phyloP scores from a whole-genome alignment of 1,140 invertebrate genomes.

The Hormaphis cornu region DNA sequence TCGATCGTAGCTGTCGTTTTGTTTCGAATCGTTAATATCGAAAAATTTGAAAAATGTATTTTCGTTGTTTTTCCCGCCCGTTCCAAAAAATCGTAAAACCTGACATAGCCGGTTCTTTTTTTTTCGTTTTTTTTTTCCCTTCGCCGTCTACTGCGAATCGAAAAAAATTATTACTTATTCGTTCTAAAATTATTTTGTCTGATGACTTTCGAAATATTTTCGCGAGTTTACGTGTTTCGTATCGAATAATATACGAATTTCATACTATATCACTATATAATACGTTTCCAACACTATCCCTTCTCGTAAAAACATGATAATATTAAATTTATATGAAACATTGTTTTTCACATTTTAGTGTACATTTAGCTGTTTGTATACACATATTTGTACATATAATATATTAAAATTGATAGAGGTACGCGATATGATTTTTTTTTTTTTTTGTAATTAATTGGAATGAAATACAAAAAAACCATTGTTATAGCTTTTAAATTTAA shows the following conservation, averaged over 20 bases:
- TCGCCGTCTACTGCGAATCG: too few relatives aligned
- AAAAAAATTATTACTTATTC: too few relatives aligned
- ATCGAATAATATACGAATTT: too few relatives aligned
- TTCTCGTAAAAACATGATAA: neutral
- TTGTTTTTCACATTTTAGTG: slow-evolving; percentile 20
- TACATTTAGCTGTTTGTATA: slow-evolving; percentile 29
- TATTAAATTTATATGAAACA: neutral
- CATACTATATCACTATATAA: neutral
- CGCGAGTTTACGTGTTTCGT: too few relatives aligned
- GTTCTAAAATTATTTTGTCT: too few relatives aligned
- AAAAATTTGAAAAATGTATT: too few relatives aligned
- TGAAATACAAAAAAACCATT: slow-evolving; percentile 26
- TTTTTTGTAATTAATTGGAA: slow-evolving; percentile 32
- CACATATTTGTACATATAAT: too few relatives aligned
- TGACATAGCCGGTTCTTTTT: too few relatives aligned
- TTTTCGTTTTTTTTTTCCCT: too few relatives aligned
- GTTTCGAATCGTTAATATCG: too few relatives aligned
- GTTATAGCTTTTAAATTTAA: slow-evolving; percentile 33
- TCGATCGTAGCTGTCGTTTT: neutral
- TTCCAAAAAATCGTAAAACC: too few relatives aligned
- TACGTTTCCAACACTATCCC: neutral
- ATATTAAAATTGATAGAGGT: slow-evolving; percentile 21
- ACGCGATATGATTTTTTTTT: slow-evolving; percentile 32
- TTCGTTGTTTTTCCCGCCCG: neutral
- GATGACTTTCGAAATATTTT: too few relatives aligned